Percentiles rank a stretch among this genome's conserved stretches.
These are phyloP conservation scores for Silurus lanzhouensis DNA, from an alignment of 2,797 vertebrate genomes.

Conservation along the genomic window DNA sequence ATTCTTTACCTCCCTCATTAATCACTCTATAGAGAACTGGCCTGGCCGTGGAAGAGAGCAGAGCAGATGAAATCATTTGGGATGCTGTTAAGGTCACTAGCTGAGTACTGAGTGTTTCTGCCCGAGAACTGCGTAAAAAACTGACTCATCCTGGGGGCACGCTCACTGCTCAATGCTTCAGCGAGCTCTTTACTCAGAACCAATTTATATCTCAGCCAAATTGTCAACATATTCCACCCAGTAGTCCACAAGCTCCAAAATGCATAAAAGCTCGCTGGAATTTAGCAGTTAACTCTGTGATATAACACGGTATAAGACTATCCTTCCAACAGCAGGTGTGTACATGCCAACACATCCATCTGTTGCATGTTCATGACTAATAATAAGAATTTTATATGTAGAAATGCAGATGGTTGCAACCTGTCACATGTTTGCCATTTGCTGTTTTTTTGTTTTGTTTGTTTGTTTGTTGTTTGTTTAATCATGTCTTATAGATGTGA, in stretches of 20 bases:
- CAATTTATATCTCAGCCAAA: constrained; percentile 42
- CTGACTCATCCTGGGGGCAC: constrained; percentile 37
- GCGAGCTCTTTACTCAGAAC: constrained; percentile 37
- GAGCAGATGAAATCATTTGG: constrained; percentile 53
- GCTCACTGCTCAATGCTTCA: constrained; percentile 32
- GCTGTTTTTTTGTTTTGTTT: too few relatives aligned
- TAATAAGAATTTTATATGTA: background rate
- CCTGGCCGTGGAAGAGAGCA: constrained; percentile 38
- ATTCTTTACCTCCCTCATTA: constrained; percentile 52
- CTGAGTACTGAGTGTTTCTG: constrained; percentile 37
- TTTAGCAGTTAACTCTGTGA: constrained; percentile 15
- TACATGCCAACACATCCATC: background rate
- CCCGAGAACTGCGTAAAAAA: constrained; percentile 32
- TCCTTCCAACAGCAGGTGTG: constrained; percentile 1
- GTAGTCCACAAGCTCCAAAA: constrained; percentile 3
- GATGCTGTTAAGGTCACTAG: constrained; percentile 56
- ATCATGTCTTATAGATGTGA: constrained; percentile 51
- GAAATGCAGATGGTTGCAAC: background rate
- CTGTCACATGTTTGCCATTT: background rate
- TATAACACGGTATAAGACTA: background rate
- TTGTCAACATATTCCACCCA: constrained; percentile 35
- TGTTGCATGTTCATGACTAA: background rate
- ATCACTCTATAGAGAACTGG: constrained; percentile 50
- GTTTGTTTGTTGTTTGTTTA: too few relatives aligned
- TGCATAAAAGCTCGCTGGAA: background rate